Base-by-base conservation (phyloP, 2,888 invertebrate species). In the Drosophila yooni region DNA sequence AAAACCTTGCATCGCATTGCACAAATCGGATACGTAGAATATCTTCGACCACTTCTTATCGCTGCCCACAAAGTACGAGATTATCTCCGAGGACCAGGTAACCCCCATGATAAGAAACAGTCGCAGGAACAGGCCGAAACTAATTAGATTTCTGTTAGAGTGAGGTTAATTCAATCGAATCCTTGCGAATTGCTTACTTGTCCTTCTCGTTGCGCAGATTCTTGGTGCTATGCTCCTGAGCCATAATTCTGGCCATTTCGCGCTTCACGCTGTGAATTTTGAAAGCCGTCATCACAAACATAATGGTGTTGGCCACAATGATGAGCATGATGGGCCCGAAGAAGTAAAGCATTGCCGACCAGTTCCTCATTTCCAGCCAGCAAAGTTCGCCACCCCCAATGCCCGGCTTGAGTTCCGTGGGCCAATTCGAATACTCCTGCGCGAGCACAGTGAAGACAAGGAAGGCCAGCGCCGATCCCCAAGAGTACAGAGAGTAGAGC, bases 71-170 rank as follows among this genome's bases (percentile, higher is more conserved):
- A 95, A 94, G 94, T 96, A 97, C 50, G 97, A 96, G 69, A 97
- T 93, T 57, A 97, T 94, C 91, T 97, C 97, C 93, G 96, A 95
- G 0, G 95, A 94, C 97, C 97, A 97, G 89, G 96, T 97, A 25
- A 97, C 95, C 0, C 97, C 97, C 97, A 97, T 97, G 33, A 97
- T 96, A 82, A 97, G 94, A 91, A 97, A 96, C 43, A 97, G 93
- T 89, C 97, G 97, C 83, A 97, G 89, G 91, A 97, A 97, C 4
- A 97, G 93, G 34, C 95, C 95, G 91, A 96, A 97, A 93, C 97
- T 97, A 27, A 40, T 58, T 13, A 27, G 31, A 29, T 40, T 43
- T 10, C 31, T 27, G 51, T 52, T 65, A 33, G 63, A 59, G 4
- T 46, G 15, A 34, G 57, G 13, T 54, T 65, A 13, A 10, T 34